A percentile compares a stretch with the other conserved stretches of the same genome.
These are phyloP conservation scores for Rhagonycha fulva DNA, from an alignment of 2,888 invertebrate species.

Conservation along the genomic window DNA sequence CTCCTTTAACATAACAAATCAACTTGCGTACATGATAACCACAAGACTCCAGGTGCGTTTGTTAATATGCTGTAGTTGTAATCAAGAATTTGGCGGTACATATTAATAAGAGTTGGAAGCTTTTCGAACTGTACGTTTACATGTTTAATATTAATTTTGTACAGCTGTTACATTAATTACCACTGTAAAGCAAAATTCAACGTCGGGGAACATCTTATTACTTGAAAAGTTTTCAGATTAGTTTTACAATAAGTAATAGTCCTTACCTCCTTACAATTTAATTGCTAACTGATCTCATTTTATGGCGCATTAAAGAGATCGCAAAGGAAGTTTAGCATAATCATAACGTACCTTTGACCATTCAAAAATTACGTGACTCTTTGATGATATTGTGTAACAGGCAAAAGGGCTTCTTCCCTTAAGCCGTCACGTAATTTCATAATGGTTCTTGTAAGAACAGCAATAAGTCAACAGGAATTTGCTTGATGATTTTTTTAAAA, in stretches of 20 bases:
- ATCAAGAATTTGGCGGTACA: not conserved
- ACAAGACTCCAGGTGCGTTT: not conserved
- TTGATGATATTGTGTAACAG: not conserved
- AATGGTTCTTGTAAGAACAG: not conserved
- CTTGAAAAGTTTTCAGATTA: not conserved
- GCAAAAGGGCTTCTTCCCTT: not conserved
- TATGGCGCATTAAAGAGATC: too few species aligned
- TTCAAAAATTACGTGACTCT: not conserved
- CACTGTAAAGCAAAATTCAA: not conserved
- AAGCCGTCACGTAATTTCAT: not conserved
- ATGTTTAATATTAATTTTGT: not conserved
- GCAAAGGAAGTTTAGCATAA: too few species aligned
- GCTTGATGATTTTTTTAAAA: not conserved
- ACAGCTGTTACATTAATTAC: not conserved
- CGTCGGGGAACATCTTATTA: too few species aligned
- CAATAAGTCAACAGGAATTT: not conserved
- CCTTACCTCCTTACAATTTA: not conserved
- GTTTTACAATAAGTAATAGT: not conserved
- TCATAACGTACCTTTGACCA: not conserved
- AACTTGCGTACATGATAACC: not conserved
- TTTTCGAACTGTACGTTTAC: not conserved
- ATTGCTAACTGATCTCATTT: not conserved
- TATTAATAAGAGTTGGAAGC: not conserved
- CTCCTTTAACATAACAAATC: not conserved
- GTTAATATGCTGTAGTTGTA: not conserved